A percentile compares a stretch with the other conserved stretches of the same genome.
phyloP scores from a whole-genome alignment of 2,888 invertebrate species.

The Xylota sylvarum region DNA sequence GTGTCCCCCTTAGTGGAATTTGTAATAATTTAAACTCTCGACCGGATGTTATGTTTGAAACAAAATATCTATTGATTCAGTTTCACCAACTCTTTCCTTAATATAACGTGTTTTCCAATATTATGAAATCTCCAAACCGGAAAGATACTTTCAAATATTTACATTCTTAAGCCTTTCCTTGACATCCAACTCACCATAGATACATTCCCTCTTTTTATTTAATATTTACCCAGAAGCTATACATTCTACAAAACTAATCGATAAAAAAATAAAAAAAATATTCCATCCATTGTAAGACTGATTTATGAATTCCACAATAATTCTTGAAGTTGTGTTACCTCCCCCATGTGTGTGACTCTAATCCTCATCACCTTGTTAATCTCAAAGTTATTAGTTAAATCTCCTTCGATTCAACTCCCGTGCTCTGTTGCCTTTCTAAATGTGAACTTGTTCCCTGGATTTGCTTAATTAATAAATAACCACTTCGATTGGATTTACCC shows the following conservation, averaged over 20 bases:
- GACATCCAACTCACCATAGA: too few species aligned
- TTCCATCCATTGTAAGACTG: slow-evolving; percentile 30
- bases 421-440: slow-evolving; percentile 19
- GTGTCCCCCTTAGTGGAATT: too few species aligned
- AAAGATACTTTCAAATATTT: background rate
- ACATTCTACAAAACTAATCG: slow-evolving; percentile 16
- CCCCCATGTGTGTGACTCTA: slow-evolving; percentile 40
- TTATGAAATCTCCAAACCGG: background rate
- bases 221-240: slow-evolving; percentile 19
- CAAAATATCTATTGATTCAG: too few species aligned
- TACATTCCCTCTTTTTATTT: background rate
- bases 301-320: slow-evolving; percentile 47
- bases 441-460: slow-evolving; percentile 35
- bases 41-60: too few species aligned
- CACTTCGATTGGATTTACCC: slow-evolving; percentile 68
- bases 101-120: too few species aligned
- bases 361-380: slow-evolving; percentile 60
- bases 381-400: slow-evolving; percentile 63
- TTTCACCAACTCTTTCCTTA: background rate
- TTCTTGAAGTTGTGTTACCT: background rate
- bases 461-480: slow-evolving; percentile 73
- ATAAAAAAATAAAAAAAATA: background rate
- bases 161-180: background rate
- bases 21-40: too few species aligned
- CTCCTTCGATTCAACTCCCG: slow-evolving; percentile 25